A percentile compares a stretch with the other conserved stretches of the same genome.
These are phyloP conservation scores for Poecilia gillii DNA, from an alignment of 2,797 vertebrate species.

Conservation along the genomic window DNA sequence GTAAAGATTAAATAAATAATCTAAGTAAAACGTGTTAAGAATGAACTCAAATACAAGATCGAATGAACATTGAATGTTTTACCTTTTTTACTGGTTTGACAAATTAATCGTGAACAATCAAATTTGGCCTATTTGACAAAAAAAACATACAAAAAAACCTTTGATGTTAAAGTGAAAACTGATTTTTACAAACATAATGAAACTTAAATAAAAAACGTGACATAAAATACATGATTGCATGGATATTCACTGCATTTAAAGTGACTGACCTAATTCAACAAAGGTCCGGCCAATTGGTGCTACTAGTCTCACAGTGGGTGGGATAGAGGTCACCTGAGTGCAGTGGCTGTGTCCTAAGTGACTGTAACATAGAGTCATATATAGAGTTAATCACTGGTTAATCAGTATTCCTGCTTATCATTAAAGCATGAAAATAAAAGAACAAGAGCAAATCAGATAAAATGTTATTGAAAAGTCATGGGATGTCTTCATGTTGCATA, in stretches of 20 bases:
- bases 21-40: background rate
- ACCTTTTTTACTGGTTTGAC: background rate
- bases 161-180: background rate
- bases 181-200: background rate
- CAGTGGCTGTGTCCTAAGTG: background rate
- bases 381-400: background rate
- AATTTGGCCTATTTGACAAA: background rate
- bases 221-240: background rate
- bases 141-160: background rate
- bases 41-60: background rate
- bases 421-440: too few relatives aligned
- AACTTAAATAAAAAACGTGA: background rate
- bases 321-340: background rate
- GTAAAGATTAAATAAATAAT: background rate
- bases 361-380: background rate
- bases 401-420: too few relatives aligned
- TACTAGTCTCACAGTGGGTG: background rate
- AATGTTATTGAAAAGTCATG: too few relatives aligned
- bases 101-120: background rate
- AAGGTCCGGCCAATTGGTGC: background rate
- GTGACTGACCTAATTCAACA: background rate
- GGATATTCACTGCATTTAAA: background rate
- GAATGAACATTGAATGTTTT: background rate
- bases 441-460: too few relatives aligned
- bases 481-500: too few relatives aligned